Evolutionary conservation across 2,113 vertebrate genomes (phyloP).

Genomic region (Cephalopterus ornatus): DNA sequence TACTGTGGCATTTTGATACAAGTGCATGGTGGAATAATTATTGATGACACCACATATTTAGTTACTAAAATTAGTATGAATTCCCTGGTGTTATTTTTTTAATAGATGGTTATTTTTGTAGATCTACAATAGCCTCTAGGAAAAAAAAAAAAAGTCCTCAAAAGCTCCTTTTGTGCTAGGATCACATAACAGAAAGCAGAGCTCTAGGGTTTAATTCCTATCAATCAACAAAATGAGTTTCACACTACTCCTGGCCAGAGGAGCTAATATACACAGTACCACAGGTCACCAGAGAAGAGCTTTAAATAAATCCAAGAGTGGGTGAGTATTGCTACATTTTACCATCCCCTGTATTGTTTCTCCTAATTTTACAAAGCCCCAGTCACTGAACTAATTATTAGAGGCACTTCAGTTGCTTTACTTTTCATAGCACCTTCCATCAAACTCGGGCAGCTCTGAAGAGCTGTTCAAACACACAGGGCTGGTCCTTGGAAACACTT

Average conservation of each 20-base stretch:
- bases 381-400: not conserved
- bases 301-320: slow-evolving; percentile 39
- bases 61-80: slow-evolving; percentile 32
- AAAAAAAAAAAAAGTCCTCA: not conserved
- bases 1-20: not conserved
- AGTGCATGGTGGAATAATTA: not conserved
- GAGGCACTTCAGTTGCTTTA: not conserved
- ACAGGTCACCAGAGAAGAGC: not conserved
- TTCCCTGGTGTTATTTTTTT: slow-evolving; percentile 19
- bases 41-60: not conserved
- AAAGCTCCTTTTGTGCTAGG: slow-evolving; percentile 16
- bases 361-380: not conserved
- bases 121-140: not conserved
- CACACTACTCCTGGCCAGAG: not conserved
- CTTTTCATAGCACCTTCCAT: not conserved
- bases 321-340: not conserved
- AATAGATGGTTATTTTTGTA: slow-evolving; percentile 24
- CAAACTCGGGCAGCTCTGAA: not conserved
- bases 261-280: not conserved
- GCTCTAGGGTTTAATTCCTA: slow-evolving; percentile 31
- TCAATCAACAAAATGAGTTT: slow-evolving; percentile 55
- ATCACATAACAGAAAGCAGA: slow-evolving; percentile 32
- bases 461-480: not conserved
- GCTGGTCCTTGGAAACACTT: not conserved
- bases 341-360: not conserved